These are phyloP conservation scores for Drosophila eugracilis DNA, from an alignment of 1,140 invertebrate genomes.

Conservation along the genomic window DNA sequence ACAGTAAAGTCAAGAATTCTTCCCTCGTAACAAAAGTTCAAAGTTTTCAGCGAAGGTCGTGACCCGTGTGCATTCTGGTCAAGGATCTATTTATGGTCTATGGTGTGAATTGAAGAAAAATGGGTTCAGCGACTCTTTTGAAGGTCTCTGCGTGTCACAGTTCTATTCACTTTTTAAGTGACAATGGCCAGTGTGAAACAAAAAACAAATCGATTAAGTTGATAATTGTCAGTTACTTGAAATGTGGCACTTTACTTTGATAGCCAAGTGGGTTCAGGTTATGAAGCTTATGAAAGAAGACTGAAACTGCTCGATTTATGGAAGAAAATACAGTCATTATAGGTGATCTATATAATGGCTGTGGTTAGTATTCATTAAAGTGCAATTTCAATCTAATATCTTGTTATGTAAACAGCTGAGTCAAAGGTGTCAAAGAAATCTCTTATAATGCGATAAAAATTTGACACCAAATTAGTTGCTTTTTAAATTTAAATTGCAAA, in stretches of 20 bases:
- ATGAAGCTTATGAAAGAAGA: neutral
- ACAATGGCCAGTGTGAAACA: conserved; percentile 1
- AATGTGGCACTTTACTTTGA: conserved; percentile 1
- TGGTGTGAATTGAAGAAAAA: neutral
- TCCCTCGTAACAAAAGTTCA: conserved; percentile 39
- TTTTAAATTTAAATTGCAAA: too few relatives aligned
- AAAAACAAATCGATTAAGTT: conserved; percentile 12
- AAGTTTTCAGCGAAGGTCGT: conserved; percentile 50
- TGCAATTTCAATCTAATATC: too few relatives aligned
- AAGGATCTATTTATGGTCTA: neutral
- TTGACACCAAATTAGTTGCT: too few relatives aligned
- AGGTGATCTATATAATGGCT: neutral
- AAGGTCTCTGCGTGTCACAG: conserved; percentile 17
- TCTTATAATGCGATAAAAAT: too few relatives aligned
- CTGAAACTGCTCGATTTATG: neutral
- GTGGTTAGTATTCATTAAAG: neutral
- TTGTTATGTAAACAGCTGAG: too few relatives aligned
- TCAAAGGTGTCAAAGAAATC: too few relatives aligned
- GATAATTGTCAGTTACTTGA: neutral
- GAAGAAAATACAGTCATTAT: neutral
- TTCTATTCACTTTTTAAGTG: conserved; percentile 6
- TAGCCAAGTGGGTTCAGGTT: neutral
- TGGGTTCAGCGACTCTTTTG: conserved; percentile 18
- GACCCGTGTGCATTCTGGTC: conserved; percentile 14
- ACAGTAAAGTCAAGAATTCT: conserved; percentile 1